A percentile compares a stretch with the other conserved stretches of the same genome.
phyloP scores from a whole-genome alignment of 2,888 invertebrate genomes.

The Hermaeophaga mercurialis region DNA sequence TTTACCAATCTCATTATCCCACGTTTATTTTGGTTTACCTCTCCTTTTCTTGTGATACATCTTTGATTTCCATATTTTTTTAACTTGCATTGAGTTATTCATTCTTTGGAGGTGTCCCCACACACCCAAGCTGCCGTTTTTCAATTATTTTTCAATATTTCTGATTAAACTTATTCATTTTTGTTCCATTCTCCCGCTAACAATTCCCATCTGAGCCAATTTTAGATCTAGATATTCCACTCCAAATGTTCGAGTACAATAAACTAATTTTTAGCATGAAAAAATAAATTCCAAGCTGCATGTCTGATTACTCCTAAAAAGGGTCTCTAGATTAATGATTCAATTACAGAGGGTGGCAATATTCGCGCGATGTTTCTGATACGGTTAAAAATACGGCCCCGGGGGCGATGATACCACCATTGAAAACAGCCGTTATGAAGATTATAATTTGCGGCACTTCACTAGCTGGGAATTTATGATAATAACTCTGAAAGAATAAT shows the following conservation, averaged over 20 bases:
- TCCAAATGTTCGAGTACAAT: slow-evolving; percentile 10
- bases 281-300: slow-evolving; percentile 11
- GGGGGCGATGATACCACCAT: slow-evolving; percentile 18
- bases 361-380: slow-evolving; percentile 23
- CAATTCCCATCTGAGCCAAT: background rate
- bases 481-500: slow-evolving; percentile 21
- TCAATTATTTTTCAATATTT: too few species aligned
- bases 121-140: too few species aligned
- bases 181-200: background rate
- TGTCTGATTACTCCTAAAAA: slow-evolving; percentile 20
- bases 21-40: too few species aligned
- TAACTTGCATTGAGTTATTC: too few species aligned
- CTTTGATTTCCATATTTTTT: too few species aligned
- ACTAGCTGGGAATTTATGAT: slow-evolving; percentile 24
- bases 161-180: background rate
- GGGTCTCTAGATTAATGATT: slow-evolving; percentile 23
- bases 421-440: slow-evolving; percentile 23
- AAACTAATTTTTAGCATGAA: slow-evolving; percentile 13
- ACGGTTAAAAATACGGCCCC: slow-evolving; percentile 19
- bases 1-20: too few species aligned
- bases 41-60: too few species aligned
- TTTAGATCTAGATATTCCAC: slow-evolving; percentile 2
- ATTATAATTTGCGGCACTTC: slow-evolving; percentile 24
- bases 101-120: too few species aligned
- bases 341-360: slow-evolving; percentile 24